Base-by-base conservation (phyloP, 2,113 vertebrate species). In the Lycaon pictus region DNA sequence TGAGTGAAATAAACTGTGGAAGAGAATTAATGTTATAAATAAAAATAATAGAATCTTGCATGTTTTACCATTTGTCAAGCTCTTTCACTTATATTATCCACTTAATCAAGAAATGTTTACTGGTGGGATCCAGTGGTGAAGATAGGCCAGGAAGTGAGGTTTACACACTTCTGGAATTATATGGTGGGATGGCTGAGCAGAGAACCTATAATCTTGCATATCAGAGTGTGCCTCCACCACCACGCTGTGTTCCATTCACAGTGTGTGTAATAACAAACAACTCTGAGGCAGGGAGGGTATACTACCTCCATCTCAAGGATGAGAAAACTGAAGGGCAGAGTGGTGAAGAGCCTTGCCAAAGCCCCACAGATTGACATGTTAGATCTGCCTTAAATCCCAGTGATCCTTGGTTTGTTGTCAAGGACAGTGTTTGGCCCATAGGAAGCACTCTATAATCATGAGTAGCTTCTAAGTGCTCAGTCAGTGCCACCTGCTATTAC, bases 21-120 rank as follows among this genome's bases (percentile, higher is more conserved):
- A 94, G 60, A 84, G n/a, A 96, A 84, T 60, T 60, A 69, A n/a
- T 43, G 53, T 83, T 76, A 65, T 83, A 79, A 82, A 90, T 92
- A 67, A 71, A 76, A 93, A 88, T 77, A 51, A 80, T 23, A 32
- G 65, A 84, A 62, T 55, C 88, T 63, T 79, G n/a, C 23, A 13
- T 80, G 32, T 83, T 95, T 85, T 51, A 32, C 17, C 37, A 4
- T 82, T n/a, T 43, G 51, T 56, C 29, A 60, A 92, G 69, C 58
- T 56, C 13, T 29, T 72, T 80, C 74, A 48, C 48, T 7, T 71
- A 32, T 88, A 60, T 81, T 76, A 63, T 7, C 48, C 67, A 83
- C 87, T 89, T 79, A n/a, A 37, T 72, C 48, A 71, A 82, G 67
- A 90, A 35, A 7, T 51, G 67, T 82, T 86, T 58, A 9, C 12